A percentile compares a stretch with the other conserved stretches of the same genome.
Evolutionary conservation across 2,113 vertebrate species (phyloP).

Genomic region (Bujurquina vittata): DNA sequence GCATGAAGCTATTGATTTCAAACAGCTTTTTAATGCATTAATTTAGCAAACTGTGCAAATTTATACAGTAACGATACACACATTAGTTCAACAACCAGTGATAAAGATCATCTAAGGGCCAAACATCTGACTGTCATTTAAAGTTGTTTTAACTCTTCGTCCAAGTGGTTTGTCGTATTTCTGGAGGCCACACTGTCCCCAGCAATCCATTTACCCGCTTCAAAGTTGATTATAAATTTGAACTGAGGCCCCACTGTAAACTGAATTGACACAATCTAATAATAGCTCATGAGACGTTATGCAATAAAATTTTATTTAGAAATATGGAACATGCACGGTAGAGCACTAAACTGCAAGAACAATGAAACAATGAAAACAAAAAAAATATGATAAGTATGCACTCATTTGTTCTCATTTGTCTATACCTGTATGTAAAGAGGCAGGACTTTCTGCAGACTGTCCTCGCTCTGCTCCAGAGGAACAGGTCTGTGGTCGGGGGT

Average conservation of each 20-base stretch:
- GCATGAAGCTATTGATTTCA: neutral
- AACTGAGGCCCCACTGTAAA: neutral
- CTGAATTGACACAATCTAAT: neutral
- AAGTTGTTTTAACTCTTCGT: slow-evolving; percentile 17
- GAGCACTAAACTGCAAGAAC: neutral
- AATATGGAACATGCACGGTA: neutral
- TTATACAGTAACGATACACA: neutral
- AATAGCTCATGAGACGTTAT: neutral
- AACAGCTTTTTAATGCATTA: slow-evolving; percentile 6
- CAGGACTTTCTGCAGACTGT: slow-evolving; percentile 60
- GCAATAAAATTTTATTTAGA: neutral
- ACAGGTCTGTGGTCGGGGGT: slow-evolving; percentile 2
- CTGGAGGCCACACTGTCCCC: neutral
- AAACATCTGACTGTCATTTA: slow-evolving; percentile 49
- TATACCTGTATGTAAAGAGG: slow-evolving; percentile 79
- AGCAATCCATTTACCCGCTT: slow-evolving; percentile 10
- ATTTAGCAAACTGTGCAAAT: neutral
- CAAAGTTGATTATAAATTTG: neutral
- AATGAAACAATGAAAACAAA: neutral
- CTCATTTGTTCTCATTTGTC: neutral
- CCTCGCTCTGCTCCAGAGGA: slow-evolving; percentile 44
- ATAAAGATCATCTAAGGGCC: slow-evolving; percentile 40
- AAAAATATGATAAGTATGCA: neutral
- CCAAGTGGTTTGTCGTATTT: neutral
- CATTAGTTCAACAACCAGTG: neutral